Conservation (phyloP, 2,797 vertebrate genomes). For the Halcyon chelicuti region DNA sequence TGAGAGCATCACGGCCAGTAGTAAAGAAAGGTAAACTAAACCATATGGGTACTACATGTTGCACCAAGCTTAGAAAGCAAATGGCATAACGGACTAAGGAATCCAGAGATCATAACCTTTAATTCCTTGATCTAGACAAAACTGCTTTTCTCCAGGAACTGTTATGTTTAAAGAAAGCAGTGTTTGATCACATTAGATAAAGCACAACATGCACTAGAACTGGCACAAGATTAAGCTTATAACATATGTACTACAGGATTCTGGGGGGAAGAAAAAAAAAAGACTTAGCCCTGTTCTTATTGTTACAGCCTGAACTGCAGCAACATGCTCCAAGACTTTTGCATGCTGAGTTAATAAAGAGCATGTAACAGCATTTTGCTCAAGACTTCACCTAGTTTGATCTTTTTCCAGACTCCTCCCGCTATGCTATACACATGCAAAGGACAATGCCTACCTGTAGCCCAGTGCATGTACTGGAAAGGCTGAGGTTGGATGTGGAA, state of each 20-base stretch:
- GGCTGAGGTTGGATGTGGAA: background rate
- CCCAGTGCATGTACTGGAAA: accelerated
- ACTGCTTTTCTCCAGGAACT: background rate
- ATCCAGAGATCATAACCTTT: conserved; percentile 29
- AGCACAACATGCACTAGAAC: background rate
- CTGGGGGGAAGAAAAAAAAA: too few relatives aligned
- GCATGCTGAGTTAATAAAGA: background rate
- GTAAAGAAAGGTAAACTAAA: conserved; percentile 34
- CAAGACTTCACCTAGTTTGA: background rate
- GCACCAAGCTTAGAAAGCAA: background rate
- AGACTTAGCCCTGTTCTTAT: background rate
- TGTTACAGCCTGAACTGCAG: background rate
- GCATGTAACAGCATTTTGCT: background rate
- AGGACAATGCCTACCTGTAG: background rate
- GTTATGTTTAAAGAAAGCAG: background rate
- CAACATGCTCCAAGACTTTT: background rate
- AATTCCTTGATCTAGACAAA: background rate
- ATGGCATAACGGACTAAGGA: background rate
- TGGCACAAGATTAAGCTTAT: background rate
- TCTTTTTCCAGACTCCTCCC: background rate
- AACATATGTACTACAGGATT: background rate
- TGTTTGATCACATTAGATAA: background rate
- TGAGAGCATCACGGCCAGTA: background rate
- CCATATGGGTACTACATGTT: background rate
- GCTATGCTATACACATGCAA: background rate